Conservation (phyloP, 2,113 vertebrate species). For the Eulacestoma nigropectus region DNA sequence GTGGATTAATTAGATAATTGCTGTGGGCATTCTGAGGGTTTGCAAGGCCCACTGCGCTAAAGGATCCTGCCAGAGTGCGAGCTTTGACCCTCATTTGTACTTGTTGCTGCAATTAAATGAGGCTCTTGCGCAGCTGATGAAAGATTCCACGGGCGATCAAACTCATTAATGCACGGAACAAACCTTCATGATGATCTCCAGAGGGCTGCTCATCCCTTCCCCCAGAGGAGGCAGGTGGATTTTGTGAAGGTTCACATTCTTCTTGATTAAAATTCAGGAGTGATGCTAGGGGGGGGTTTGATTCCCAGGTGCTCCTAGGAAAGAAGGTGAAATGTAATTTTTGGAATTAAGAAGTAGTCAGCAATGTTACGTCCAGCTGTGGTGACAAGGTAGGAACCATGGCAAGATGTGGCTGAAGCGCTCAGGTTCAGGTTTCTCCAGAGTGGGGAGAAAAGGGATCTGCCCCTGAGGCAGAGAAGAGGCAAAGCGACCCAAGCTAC, state of each 20-base stretch:
- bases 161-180: not conserved
- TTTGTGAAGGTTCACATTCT: fast-evolving
- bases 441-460: not conserved
- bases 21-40: not conserved
- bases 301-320: no score
- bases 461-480: not conserved
- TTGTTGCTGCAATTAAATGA: not conserved
- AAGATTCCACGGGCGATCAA: not conserved
- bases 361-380: not conserved
- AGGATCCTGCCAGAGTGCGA: fast-evolving
- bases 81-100: not conserved
- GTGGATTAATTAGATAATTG: not conserved
- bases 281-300: fast-evolving
- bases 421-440: not conserved
- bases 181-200: fast-evolving
- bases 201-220: not conserved
- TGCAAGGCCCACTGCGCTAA: not conserved
- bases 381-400: not conserved
- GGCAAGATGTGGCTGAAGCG: not conserved
- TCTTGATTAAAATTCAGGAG: not conserved
- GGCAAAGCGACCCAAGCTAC: not conserved
- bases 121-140: not conserved
- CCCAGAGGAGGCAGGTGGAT: fast-evolving
- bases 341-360: not conserved
- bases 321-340: not conserved